A percentile compares a stretch with the other conserved stretches of the same genome.
Conservation (phyloP, 2,888 invertebrate species). For the Smittia sp. region DNA sequence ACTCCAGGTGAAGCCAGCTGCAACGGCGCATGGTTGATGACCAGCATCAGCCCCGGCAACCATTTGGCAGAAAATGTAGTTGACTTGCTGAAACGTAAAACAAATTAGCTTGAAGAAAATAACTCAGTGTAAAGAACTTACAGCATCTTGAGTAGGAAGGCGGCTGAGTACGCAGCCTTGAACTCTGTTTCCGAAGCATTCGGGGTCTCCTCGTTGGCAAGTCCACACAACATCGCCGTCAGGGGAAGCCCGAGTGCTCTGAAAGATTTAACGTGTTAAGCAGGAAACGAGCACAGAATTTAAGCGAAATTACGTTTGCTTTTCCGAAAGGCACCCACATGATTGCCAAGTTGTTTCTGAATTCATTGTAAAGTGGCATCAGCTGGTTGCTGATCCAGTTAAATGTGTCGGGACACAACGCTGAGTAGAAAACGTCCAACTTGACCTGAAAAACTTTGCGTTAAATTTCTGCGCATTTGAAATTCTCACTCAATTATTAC, state of each 20-base stretch:
- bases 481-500: too few species aligned
- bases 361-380: constrained; percentile 54
- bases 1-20: constrained; percentile 49
- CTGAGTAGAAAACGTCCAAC: constrained; percentile 61
- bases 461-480: too few species aligned
- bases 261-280: too few species aligned
- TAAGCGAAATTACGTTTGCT: too few species aligned
- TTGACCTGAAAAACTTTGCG: constrained; percentile 55
- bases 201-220: too few species aligned
- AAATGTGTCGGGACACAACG: constrained; percentile 62
- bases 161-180: constrained; percentile 60
- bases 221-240: not conserved
- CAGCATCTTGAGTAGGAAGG: constrained; percentile 48
- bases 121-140: not conserved
- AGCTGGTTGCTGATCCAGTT: constrained; percentile 56
- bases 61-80: constrained; percentile 60
- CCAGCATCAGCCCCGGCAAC: constrained; percentile 44
- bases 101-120: too few species aligned
- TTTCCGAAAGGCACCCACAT: constrained; percentile 65
- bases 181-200: constrained; percentile 62
- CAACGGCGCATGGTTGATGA: constrained; percentile 52
- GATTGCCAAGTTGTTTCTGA: constrained; percentile 57
- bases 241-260: constrained; percentile 50
- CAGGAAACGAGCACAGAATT: too few species aligned
- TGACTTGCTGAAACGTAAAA: constrained; percentile 45